Evolutionary conservation across 2,113 vertebrate genomes (phyloP).

Genomic region (Sebastes schlegelii): DNA sequence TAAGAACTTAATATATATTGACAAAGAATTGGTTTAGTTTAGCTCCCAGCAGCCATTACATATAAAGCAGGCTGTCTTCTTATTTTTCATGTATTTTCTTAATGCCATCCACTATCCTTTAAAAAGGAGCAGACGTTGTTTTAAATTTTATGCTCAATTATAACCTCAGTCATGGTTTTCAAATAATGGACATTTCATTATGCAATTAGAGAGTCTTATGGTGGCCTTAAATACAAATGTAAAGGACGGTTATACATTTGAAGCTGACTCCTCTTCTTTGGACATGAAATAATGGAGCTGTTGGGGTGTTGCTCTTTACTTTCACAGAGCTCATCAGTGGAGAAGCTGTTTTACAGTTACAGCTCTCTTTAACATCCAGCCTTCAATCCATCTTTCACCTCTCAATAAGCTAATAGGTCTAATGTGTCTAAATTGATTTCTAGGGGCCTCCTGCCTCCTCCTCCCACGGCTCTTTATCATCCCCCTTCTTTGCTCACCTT

Average conservation of each 20-base stretch:
- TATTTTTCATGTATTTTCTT: too few relatives aligned
- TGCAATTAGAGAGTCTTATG: neutral
- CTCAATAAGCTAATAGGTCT: constrained; percentile 93
- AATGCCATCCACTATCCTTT: too few relatives aligned
- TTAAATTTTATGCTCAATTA: neutral
- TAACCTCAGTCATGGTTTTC: neutral
- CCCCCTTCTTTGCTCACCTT: constrained; percentile 43
- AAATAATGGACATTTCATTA: constrained; percentile 2
- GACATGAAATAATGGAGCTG: constrained; percentile 15
- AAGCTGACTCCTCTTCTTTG: constrained; percentile 3
- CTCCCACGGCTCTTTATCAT: constrained; percentile 50
- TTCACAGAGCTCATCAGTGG: constrained; percentile 51
- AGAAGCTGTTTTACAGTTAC: constrained; percentile 66
- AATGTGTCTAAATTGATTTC: constrained; percentile 99
- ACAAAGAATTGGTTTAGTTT: neutral
- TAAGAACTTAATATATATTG: neutral
- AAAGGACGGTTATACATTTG: neutral
- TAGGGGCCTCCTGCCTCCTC: constrained; percentile 64
- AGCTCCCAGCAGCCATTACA: neutral
- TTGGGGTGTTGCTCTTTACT: constrained; percentile 30
- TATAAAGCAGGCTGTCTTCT: too few relatives aligned
- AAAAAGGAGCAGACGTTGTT: neutral
- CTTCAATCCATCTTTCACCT: constrained; percentile 84
- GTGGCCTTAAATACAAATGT: neutral
- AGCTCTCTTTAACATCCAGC: constrained; percentile 58